Percentiles rank a stretch among this genome's conserved stretches.
Conservation (phyloP, 2,797 vertebrate species). For the Xerus rutilus region DNA sequence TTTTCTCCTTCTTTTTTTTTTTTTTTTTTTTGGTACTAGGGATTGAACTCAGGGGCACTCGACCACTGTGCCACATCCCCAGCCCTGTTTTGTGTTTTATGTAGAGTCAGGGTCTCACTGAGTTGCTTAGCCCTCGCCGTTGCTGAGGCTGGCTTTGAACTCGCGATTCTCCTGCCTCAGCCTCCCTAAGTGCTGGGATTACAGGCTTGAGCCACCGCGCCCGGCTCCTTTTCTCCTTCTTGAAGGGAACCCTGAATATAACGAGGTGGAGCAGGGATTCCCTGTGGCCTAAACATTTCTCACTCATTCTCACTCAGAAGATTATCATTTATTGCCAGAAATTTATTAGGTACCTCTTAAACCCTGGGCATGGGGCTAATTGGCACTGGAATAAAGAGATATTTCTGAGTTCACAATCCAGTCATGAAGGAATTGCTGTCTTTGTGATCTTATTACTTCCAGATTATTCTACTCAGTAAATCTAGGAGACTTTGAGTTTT, state of each 20-base stretch:
- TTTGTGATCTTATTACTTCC: conserved; percentile 53
- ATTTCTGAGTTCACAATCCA: conserved; percentile 1
- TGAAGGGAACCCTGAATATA: not conserved
- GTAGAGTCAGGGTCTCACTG: too few relatives aligned
- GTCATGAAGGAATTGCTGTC: not conserved
- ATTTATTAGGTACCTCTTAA: conserved; percentile 25
- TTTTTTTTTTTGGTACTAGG: too few relatives aligned
- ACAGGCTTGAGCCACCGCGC: too few relatives aligned
- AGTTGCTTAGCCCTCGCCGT: too few relatives aligned
- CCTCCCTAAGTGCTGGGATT: too few relatives aligned
- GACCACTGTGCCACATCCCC: too few relatives aligned
- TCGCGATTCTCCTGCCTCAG: too few relatives aligned
- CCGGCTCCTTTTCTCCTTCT: not conserved
- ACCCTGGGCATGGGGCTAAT: not conserved
- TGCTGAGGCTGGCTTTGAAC: too few relatives aligned
- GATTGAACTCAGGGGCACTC: too few relatives aligned
- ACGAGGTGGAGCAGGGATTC: not conserved
- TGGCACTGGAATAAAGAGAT: not conserved
- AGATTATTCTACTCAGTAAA: conserved; percentile 44
- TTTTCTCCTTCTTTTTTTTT: not conserved
- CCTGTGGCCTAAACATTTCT: conserved; percentile 17
- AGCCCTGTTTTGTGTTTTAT: too few relatives aligned
- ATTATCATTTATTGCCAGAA: conserved; percentile 45
- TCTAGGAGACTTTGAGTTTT: not conserved
- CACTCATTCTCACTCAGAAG: conserved; percentile 27